A percentile compares a stretch with the other conserved stretches of the same genome.
Conservation (phyloP, 2,113 vertebrate genomes). For the Dolichallabes microphthalmus region DNA sequence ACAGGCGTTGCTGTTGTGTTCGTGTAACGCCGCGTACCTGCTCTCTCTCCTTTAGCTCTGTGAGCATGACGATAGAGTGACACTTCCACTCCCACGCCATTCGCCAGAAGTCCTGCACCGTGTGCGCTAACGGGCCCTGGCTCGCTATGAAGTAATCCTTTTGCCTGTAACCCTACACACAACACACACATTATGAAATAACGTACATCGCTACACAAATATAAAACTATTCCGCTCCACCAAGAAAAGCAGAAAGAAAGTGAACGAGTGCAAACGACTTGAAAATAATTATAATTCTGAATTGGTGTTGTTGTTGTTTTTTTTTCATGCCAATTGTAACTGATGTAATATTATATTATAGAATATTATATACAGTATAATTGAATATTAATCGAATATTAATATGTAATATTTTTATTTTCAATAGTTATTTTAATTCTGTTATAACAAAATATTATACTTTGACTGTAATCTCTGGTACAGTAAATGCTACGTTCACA, state of each 20-base stretch:
- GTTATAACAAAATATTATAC: neutral
- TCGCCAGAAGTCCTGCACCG: constrained; percentile 95
- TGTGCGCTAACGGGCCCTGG: constrained; percentile 88
- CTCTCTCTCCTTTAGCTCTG: constrained; percentile 93
- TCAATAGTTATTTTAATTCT: no score
- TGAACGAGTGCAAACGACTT: neutral
- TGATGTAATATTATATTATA: neutral
- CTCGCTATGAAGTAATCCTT: constrained; percentile 98
- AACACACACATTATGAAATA: neutral
- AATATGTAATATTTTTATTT: no score
- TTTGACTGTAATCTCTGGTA: neutral
- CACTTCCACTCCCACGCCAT: constrained; percentile 99
- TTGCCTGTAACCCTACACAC: constrained; percentile 88
- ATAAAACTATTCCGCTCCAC: neutral
- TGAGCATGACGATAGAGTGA: constrained; percentile 96
- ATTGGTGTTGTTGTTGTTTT: neutral
- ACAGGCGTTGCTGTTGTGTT: neutral
- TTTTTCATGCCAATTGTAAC: neutral
- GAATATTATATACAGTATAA: neutral
- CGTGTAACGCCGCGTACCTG: constrained; percentile 75
- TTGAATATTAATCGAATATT: no score
- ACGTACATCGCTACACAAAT: neutral
- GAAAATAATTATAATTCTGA: neutral
- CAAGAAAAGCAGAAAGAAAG: neutral
- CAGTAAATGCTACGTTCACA: neutral